phyloP scores from a whole-genome alignment of 2,113 vertebrate species.

The Lathamus discolor region DNA sequence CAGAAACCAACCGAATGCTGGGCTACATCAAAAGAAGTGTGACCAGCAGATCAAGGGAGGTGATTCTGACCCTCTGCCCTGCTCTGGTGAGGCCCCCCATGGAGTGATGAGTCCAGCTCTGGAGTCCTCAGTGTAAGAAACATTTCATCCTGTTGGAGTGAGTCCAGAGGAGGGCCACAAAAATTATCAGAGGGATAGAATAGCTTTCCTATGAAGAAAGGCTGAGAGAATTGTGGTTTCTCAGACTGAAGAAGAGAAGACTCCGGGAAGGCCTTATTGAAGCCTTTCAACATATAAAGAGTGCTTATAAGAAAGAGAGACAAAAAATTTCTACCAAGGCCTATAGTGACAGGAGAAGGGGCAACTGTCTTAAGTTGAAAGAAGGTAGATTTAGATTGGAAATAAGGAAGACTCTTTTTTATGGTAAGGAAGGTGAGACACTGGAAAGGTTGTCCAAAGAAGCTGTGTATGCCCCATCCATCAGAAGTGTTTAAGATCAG shows the following conservation, averaged over 20 bases:
- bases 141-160: rapidly evolving
- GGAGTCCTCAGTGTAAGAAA: neutral
- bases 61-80: neutral
- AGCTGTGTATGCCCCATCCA: neutral
- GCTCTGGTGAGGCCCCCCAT: neutral
- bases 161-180: neutral
- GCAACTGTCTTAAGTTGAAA: neutral
- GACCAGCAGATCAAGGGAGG: neutral
- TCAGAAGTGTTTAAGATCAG: neutral
- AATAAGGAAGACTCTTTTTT: neutral
- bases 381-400: neutral
- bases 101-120: neutral
- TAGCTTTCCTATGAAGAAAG: rapidly evolving
- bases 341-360: neutral
- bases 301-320: neutral
- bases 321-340: neutral
- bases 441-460: neutral
- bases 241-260: neutral
- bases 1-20: rapidly evolving
- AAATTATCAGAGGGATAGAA: neutral
- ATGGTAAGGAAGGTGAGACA: neutral
- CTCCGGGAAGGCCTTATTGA: neutral
- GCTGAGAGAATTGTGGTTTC: neutral
- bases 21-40: neutral
- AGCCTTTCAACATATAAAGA: neutral